Evolutionary conservation across 2,888 invertebrate genomes (phyloP), one percentile per base, ranked within the genome.

Genomic region (Acleris sparsana): DNA sequence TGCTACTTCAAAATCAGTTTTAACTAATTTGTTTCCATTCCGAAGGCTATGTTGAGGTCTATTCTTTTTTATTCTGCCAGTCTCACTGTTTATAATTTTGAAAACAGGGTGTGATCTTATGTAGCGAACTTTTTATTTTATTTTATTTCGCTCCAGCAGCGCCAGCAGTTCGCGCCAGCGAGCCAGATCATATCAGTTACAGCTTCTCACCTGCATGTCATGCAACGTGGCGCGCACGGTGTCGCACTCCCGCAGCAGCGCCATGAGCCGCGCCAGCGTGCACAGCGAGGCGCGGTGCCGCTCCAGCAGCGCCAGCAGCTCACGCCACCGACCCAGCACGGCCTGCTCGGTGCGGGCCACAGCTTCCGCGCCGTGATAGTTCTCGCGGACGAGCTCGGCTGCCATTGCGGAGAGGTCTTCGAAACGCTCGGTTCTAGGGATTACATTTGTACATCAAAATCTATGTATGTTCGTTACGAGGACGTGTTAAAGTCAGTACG

Each of bases 371-470:
- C 97, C 97, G 83, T 98, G 97, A 89, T 99, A 99, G 73, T 97
- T 96, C 91, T 99, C 99, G 44, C 95, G 94, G 29, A 97, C 96
- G 62, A 99, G 93, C 82, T 99, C 99, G 58, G 96, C 95, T 2
- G 98, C 97, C 97, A 99, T 98, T 62, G 96, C 96, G 0, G 97
- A 97, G 53, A 99, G 93, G 86, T 98, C 97, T 75, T 97, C 96
- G 84, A 99, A 99, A 11, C 99, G 95, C 83, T 99, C 99, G 79
- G 98, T 97, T 64, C 96, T 93, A 73, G 0, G 59, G 60, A 6
- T 9, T 39, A 44, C 33, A 48, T 11, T 13, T 5, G 0, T 9
- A 29, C 1, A 29, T 29, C 25, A 22, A 3, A 0, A 22, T 22
- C 22, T 22, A 22, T 22, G 22, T 22, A 22, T 22, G 3, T 22